Conservation (phyloP, 2,888 invertebrate species). For the Metellina segmentata region DNA sequence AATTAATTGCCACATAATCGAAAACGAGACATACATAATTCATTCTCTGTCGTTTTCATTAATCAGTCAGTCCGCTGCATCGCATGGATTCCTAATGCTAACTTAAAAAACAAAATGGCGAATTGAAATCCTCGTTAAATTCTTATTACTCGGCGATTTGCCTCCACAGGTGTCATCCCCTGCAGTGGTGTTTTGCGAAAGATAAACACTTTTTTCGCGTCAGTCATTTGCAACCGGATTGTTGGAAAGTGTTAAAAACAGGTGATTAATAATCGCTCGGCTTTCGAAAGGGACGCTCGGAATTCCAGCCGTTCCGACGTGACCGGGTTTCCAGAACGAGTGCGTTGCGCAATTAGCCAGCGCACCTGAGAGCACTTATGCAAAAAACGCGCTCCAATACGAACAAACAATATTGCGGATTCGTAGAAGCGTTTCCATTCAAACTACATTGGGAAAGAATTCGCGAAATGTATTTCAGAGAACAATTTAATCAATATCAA, state of each 20-base stretch:
- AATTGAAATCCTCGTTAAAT: background rate
- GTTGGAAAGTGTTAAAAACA: slow-evolving; percentile 60
- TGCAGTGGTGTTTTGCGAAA: background rate
- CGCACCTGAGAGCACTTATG: slow-evolving; percentile 37
- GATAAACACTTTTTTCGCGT: too few relatives aligned
- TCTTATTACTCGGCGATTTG: background rate
- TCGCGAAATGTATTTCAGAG: background rate
- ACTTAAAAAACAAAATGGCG: too few relatives aligned
- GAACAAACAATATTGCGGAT: background rate
- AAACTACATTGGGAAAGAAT: background rate
- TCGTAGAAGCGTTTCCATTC: background rate
- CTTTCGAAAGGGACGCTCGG: slow-evolving; percentile 47
- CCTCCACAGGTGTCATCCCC: background rate
- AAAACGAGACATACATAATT: background rate
- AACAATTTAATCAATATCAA: background rate
- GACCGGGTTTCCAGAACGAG: slow-evolving; percentile 22
- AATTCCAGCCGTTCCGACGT: slow-evolving; percentile 46
- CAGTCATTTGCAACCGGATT: slow-evolving; percentile 52
- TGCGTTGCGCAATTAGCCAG: slow-evolving; percentile 15
- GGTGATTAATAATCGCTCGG: slow-evolving; percentile 53
- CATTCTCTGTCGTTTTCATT: background rate
- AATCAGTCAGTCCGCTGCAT: too few relatives aligned
- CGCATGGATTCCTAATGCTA: too few relatives aligned
- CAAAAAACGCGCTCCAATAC: background rate
- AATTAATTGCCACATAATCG: too few relatives aligned